Evolutionary conservation across 2,888 invertebrate species (phyloP).

Genomic region (Hanleya hanleyi): DNA sequence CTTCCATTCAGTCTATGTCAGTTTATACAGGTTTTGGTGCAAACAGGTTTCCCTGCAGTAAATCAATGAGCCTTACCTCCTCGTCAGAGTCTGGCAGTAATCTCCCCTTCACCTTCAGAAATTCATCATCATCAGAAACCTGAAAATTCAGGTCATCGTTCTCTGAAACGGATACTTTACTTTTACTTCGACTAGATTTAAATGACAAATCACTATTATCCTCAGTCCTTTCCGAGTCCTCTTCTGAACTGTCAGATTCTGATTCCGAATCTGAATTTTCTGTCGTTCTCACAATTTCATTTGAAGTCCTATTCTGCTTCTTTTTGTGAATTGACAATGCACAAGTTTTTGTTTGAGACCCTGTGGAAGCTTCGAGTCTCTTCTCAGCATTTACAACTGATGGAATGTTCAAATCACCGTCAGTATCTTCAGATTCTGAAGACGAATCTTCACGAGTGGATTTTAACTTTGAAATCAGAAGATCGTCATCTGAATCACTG

Average conservation of each 20-base stretch:
- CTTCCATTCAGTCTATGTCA: no score
- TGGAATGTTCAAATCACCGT: no score
- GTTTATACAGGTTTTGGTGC: no score
- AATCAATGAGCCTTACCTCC: no score
- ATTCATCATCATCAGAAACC: conserved; percentile 34
- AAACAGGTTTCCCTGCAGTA: no score
- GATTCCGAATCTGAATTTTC: background rate
- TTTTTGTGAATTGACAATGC: no score
- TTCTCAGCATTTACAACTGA: no score
- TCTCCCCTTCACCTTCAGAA: conserved; percentile 25
- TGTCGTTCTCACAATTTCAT: background rate
- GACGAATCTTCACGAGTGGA: background rate
- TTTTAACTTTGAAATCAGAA: background rate
- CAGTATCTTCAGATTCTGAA: no score
- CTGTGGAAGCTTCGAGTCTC: no score
- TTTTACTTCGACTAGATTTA: no score
- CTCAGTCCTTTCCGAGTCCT: background rate
- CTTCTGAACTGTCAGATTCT: background rate
- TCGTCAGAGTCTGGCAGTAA: conserved; percentile 8
- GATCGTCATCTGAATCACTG: background rate
- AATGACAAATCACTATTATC: background rate
- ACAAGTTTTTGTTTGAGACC: no score
- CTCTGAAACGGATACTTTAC: no score
- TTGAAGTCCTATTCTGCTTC: background rate
- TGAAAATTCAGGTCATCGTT: conserved; percentile 1